Percentiles rank a stretch among this genome's conserved stretches.
These are phyloP conservation scores for Sarcoramphus papa DNA, from an alignment of 2,797 vertebrate genomes.

Conservation along the genomic window DNA sequence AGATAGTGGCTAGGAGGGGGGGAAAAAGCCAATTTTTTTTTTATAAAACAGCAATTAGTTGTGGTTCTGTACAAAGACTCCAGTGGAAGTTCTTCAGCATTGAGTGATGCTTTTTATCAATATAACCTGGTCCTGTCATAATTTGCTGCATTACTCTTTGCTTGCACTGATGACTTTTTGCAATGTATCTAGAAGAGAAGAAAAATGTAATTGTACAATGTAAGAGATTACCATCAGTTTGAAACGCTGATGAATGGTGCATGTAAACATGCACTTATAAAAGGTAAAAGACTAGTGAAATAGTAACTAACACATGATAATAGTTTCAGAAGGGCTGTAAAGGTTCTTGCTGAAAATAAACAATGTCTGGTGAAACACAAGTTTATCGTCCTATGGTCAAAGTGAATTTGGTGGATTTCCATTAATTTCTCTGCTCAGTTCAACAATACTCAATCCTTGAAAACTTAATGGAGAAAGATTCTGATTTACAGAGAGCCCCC, in stretches of 20 bases:
- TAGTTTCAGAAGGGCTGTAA: background rate
- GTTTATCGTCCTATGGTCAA: background rate
- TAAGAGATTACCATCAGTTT: background rate
- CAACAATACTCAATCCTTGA: background rate
- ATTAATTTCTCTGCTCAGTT: background rate
- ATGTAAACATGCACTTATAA: background rate
- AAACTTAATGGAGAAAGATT: background rate
- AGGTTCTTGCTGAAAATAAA: background rate
- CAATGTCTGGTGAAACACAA: background rate
- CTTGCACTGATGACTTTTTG: background rate
- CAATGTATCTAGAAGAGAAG: background rate
- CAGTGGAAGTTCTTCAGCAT: background rate
- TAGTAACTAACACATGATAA: background rate
- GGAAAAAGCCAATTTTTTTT: background rate
- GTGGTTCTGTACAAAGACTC: background rate
- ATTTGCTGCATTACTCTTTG: background rate
- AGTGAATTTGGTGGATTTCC: background rate
- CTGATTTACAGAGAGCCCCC: background rate
- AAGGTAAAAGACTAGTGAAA: background rate
- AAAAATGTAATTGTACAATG: background rate
- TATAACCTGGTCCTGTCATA: background rate
- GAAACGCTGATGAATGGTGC: background rate
- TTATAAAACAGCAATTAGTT: background rate
- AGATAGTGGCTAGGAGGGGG: background rate
- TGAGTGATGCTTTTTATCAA: background rate